phyloP scores from a whole-genome alignment of 2,113 vertebrate species.

The Terrapene triunguis region DNA sequence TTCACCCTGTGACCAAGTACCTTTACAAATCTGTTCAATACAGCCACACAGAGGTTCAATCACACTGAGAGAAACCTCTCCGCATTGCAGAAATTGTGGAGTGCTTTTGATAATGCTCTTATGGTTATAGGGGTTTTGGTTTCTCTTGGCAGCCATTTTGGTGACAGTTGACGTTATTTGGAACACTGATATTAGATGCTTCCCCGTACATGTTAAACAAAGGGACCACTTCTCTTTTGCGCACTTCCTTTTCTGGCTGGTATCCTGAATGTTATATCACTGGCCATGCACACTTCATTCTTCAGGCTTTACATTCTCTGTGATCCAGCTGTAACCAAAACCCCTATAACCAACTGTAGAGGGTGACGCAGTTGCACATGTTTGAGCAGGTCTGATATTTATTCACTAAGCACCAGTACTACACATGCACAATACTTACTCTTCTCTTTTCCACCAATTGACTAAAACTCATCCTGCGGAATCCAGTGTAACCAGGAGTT shows the following conservation, averaged over 20 bases:
- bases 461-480: not conserved
- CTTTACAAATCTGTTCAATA: not conserved
- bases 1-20: not conserved
- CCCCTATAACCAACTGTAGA: not conserved
- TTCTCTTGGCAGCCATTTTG: not conserved
- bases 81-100: fast-evolving
- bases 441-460: no score
- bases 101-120: not conserved
- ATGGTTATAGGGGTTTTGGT: not conserved
- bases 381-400: not conserved
- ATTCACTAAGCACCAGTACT: no score
- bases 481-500: not conserved
- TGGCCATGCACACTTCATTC: not conserved
- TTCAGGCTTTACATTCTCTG: not conserved
- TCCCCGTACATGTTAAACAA: not conserved
- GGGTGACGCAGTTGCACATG: not conserved
- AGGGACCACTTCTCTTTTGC: not conserved
- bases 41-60: not conserved
- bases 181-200: not conserved
- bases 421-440: no score
- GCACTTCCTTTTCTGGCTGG: not conserved
- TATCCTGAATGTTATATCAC: not conserved
- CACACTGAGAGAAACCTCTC: not conserved
- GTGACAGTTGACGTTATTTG: not conserved
- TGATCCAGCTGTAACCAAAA: not conserved